A percentile compares a stretch with the other conserved stretches of the same genome.
Evolutionary conservation across 1,140 invertebrate genomes (phyloP).

Genomic region (Melipona quadrifasciata): DNA sequence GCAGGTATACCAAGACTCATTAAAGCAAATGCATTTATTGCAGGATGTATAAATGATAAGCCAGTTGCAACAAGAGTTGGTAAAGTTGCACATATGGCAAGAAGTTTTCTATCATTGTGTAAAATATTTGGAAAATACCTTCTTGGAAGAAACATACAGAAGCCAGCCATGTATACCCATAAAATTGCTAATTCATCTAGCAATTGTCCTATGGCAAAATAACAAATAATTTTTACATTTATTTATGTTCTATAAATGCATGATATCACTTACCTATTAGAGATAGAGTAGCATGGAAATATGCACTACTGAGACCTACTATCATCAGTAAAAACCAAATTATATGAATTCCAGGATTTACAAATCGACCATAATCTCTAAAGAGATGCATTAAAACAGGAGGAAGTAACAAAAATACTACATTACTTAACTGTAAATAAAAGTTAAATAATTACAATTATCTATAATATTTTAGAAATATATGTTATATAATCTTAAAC

Average conservation of each 20-base stretch:
- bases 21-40: slow-evolving; percentile 89
- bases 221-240: slow-evolving; percentile 26
- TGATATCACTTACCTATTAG: slow-evolving; percentile 84
- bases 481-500: background rate
- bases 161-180: slow-evolving; percentile 90
- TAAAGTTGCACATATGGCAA: slow-evolving; percentile 82
- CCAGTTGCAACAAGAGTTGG: slow-evolving; percentile 85
- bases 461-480: background rate
- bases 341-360: slow-evolving; percentile 89
- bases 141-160: slow-evolving; percentile 88
- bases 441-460: slow-evolving; percentile 17
- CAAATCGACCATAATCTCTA: slow-evolving; percentile 87
- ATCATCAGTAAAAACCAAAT: slow-evolving; percentile 90
- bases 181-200: slow-evolving; percentile 91
- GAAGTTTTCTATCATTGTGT: slow-evolving; percentile 84
- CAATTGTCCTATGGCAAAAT: slow-evolving; percentile 84
- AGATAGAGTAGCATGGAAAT: slow-evolving; percentile 92
- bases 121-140: slow-evolving; percentile 86
- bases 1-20: slow-evolving; percentile 89
- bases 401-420: slow-evolving; percentile 89
- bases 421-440: slow-evolving; percentile 87
- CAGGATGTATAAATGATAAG: slow-evolving; percentile 87
- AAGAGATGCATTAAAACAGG: slow-evolving; percentile 89
- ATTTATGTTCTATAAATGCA: background rate
- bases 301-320: slow-evolving; percentile 90